Base-by-base conservation (phyloP, 2,113 vertebrate genomes). In the Platycercus adscitus region DNA sequence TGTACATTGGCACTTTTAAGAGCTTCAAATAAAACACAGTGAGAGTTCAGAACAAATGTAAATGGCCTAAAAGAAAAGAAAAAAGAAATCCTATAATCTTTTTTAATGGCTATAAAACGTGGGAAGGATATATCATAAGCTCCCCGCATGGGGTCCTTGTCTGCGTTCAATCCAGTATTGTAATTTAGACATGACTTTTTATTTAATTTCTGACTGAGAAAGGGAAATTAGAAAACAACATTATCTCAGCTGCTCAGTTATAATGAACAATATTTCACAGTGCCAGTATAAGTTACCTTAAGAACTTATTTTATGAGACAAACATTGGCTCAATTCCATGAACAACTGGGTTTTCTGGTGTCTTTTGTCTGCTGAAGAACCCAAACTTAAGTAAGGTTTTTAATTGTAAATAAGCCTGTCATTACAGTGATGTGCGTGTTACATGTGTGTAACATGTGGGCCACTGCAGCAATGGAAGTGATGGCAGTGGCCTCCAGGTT, bases 141-240 rank as follows among this genome's bases (percentile, higher is more conserved):
- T 97, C 98, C 95, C 98, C 88, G 94, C 97, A 98, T 98, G 98
- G 98, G 98, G 98, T 98, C 98, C 96, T 97, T 93, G 73, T 97
- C 98, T 98, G 97, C 97, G 95, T 97, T 98, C 97, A 98, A 98
- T 98, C 98, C 98, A 98, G 97, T 96, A 95, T 98, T 98, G 98
- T 98, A 98, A 98, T 98, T 98, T 98, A 98, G 98, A 98, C 98
- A 98, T 98, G 98, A 98, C 98, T 98, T 98, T 98, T 98, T 98
- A 98, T 98, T 98, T 98, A 98, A 98, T 98, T 98, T 98, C 98
- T 98, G 98, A 98, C 98, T 98, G 98, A 98, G 98, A 98, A 98
- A 98, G 98, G 97, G 98, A 98, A 98, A 98, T 98, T 98, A 98
- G 98, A 97, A 98, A 98, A 97, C 98, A 97, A 97, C 97, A 98